Evolutionary conservation across 2,888 invertebrate species (phyloP), one percentile per base, ranked within the genome.

Genomic region (Synergus gifuensis): DNA sequence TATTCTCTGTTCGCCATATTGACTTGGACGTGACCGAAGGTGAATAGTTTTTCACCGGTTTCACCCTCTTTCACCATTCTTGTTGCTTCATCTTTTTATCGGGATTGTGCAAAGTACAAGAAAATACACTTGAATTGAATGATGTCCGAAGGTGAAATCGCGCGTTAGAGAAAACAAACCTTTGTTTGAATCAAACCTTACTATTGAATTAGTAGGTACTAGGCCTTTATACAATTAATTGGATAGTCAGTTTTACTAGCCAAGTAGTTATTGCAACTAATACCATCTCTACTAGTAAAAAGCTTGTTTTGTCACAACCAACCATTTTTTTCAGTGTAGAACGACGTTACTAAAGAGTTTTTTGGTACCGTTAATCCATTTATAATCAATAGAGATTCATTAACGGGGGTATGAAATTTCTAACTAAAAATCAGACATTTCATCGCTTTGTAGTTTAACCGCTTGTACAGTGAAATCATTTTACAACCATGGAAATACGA

Each of bases 401-500:
- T 64, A 64, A 9, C 2, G 5, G n/a, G 22, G 2, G 36, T 46
- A 49, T 18, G 54, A 73, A 28, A 73, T 54, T 9, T 73, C 36
- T 46, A 69, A 36, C 28, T 16, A 69, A 28, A 22, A 28, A 69
- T 49, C 28, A 22, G 2, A 42, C 4, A 44, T 67, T 22, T 14
- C 14, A 36, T 54, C 9, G 49, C 5, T 66, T 12, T 73, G n/a
- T n/a, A 2, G 36, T 36, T 40, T 73, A 73, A 54, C 73, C 28
- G 36, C 36, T 36, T 73, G 18, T 36, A 40, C 4, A 28, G 49
- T 49, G n/a, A 36, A 54, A 54, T 73, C 54, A 73, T 49, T 16
- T 28, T 73, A 73, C n/a, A 54, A 22, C 22, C 12, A 49, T 73
- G 69, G 22, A 73, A 73, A 73, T 73, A 54, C 36, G 49, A 73